These are phyloP conservation scores for Narcine bancroftii DNA, from an alignment of 2,113 vertebrate genomes.

Conservation along the genomic window DNA sequence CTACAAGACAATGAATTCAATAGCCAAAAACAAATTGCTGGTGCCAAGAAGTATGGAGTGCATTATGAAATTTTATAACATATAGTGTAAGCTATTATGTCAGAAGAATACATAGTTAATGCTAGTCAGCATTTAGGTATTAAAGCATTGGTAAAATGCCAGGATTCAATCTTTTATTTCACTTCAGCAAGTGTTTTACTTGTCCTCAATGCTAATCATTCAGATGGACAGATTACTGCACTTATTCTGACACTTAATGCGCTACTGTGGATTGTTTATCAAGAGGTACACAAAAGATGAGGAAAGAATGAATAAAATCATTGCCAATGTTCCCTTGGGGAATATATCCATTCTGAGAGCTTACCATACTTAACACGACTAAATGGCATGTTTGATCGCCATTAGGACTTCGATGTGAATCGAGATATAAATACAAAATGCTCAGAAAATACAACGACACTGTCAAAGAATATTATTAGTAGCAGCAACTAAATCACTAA, in stretches of 20 bases:
- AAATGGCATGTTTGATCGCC: not conserved
- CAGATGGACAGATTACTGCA: constrained; percentile 20
- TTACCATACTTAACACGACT: not conserved
- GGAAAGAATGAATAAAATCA: not conserved
- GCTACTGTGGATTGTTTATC: constrained; percentile 16
- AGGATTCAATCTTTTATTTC: not conserved
- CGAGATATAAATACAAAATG: not conserved
- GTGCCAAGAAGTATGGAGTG: not conserved
- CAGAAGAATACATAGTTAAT: not conserved
- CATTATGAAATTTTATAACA: not conserved
- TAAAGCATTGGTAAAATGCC: not conserved
- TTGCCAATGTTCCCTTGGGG: not conserved
- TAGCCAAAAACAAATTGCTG: not conserved
- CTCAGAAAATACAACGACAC: not conserved
- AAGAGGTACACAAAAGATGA: constrained; percentile 23
- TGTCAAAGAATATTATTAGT: not conserved
- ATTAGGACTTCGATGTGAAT: constrained; percentile 22
- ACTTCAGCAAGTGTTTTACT: not conserved
- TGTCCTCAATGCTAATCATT: constrained; percentile 6
- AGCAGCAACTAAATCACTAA: not conserved
- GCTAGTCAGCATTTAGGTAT: not conserved
- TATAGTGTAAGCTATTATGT: not conserved
- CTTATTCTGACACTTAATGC: constrained; percentile 30
- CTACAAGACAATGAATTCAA: not conserved
- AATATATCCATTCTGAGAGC: not conserved